A percentile compares a stretch with the other conserved stretches of the same genome.
phyloP scores from a whole-genome alignment of 64 coral and sea anemone genomes.

The Porites lutea region DNA sequence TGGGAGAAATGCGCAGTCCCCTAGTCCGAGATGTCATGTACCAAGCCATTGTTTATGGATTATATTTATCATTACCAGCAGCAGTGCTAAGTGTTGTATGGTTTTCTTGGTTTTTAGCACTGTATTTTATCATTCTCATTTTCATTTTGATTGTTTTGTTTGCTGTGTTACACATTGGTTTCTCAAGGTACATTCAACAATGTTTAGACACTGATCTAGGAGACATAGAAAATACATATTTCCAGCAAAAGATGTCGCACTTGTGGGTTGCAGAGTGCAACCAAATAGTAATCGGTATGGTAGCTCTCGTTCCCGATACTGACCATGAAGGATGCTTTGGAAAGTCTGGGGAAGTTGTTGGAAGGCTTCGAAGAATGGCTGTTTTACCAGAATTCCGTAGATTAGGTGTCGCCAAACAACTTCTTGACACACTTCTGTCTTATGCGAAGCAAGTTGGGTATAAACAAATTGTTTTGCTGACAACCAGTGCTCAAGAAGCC shows the following conservation, averaged over 20 bases:
- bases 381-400: slow-evolving; percentile 29
- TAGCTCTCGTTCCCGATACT: slow-evolving; percentile 7
- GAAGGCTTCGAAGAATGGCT: slow-evolving; percentile 47
- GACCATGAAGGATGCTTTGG: slow-evolving; percentile 6
- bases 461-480: slow-evolving; percentile 13
- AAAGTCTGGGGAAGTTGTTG: background rate
- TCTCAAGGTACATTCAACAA: slow-evolving; percentile 12
- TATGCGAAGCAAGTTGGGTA: background rate
- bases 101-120: background rate
- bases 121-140: background rate
- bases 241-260: background rate
- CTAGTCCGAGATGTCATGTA: slow-evolving; percentile 32
- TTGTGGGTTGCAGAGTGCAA: slow-evolving; percentile 26
- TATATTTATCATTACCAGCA: background rate
- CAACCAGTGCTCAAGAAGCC: slow-evolving; percentile 34
- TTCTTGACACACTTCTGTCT: slow-evolving; percentile 1
- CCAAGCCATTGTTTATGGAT: background rate
- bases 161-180: slow-evolving; percentile 19
- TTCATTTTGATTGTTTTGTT: background rate
- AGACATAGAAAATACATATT: background rate
- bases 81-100: background rate
- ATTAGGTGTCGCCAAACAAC: slow-evolving; percentile 19
- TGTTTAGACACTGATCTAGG: slow-evolving; percentile 18
- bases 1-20: slow-evolving; percentile 48
- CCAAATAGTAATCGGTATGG: background rate